A percentile compares a stretch with the other conserved stretches of the same genome.
Conservation (phyloP, 2,797 vertebrate species). For the Liasis olivaceus region DNA sequence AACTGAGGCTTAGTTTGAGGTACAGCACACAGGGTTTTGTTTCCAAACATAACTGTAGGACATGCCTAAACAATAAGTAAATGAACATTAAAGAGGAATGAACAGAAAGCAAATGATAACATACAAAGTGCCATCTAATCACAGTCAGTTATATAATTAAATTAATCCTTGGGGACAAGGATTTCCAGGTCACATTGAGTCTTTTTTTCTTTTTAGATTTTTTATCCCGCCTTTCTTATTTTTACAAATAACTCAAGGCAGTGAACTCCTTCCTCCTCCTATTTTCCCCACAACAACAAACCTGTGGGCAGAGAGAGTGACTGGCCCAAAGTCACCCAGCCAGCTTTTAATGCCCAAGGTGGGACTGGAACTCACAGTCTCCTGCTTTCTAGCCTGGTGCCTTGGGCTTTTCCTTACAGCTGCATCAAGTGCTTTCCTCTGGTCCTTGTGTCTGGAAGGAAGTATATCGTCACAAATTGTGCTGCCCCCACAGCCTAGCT, state of each 20-base stretch:
- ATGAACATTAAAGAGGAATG: not conserved
- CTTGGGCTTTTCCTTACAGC: not conserved
- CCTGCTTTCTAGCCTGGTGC: no score
- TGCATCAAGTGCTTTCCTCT: not conserved
- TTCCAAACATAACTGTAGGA: not conserved
- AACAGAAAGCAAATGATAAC: not conserved
- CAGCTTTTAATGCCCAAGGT: no score
- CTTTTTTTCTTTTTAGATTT: no score
- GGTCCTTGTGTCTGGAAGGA: not conserved
- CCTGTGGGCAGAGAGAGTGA: no score
- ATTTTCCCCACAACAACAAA: no score
- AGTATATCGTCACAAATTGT: not conserved
- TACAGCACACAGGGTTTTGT: not conserved
- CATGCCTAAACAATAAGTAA: not conserved
- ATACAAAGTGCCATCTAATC: not conserved
- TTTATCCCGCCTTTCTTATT: no score
- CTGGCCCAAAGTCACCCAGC: no score
- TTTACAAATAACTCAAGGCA: no score
- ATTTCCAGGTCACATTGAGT: not conserved
- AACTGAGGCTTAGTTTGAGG: not conserved
- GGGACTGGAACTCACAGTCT: no score
- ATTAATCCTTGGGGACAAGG: not conserved
- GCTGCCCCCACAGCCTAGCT: not conserved
- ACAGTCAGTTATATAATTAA: not conserved
- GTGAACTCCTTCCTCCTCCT: no score